A percentile compares a stretch with the other conserved stretches of the same genome.
These are phyloP conservation scores for Plebejus melissa DNA, from an alignment of 2,888 invertebrate species.

Conservation along the genomic window DNA sequence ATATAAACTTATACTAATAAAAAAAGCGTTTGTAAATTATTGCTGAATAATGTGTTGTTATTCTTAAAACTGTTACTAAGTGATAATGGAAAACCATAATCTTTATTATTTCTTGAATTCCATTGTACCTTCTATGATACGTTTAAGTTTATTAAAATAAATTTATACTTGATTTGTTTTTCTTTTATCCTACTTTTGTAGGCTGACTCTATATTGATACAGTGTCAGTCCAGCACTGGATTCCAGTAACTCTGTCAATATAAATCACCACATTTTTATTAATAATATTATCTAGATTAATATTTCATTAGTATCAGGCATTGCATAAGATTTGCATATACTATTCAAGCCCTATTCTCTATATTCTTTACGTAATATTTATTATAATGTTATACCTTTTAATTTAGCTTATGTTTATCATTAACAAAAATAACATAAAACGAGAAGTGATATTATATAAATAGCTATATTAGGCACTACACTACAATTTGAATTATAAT, in stretches of 20 bases:
- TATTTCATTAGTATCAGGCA: slow-evolving; percentile 25
- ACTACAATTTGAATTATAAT: slow-evolving; percentile 54
- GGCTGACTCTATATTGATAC: no score
- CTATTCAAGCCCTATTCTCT: slow-evolving; percentile 5
- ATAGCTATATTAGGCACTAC: neutral
- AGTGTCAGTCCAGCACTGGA: no score
- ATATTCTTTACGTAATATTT: neutral
- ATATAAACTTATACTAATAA: slow-evolving; percentile 7
- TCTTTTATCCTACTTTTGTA: neutral
- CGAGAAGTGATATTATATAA: neutral
- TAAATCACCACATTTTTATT: neutral
- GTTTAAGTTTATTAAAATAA: slow-evolving; percentile 24
- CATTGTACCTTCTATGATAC: slow-evolving; percentile 1
- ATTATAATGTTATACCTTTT: neutral
- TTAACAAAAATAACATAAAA: neutral
- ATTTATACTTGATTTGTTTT: slow-evolving; percentile 18
- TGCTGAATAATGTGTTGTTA: slow-evolving; percentile 35
- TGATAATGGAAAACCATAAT: slow-evolving; percentile 23
- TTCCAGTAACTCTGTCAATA: neutral
- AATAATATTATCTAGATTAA: neutral
- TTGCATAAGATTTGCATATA: neutral
- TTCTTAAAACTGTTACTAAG: slow-evolving; percentile 34
- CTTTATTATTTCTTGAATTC: slow-evolving; percentile 15
- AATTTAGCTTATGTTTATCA: neutral
- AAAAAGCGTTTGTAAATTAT: slow-evolving; percentile 39